Evolutionary conservation across 2,888 invertebrate genomes (phyloP).

Genomic region (Ceraclea dissimilis): DNA sequence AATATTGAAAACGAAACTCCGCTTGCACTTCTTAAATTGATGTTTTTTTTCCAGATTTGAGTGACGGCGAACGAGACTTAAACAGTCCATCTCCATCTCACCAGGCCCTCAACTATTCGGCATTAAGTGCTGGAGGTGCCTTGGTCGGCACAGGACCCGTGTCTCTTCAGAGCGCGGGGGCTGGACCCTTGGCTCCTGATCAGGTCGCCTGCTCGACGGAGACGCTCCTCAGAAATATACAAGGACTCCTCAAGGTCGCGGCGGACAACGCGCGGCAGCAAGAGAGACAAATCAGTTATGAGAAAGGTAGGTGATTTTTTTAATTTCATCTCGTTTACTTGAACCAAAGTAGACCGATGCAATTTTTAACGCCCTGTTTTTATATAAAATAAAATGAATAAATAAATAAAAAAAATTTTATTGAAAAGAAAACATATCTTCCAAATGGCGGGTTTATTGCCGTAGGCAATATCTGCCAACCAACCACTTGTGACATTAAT

Average conservation of each 20-base stretch:
- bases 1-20: too few species aligned
- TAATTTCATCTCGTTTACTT: background rate
- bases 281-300: conserved; percentile 91
- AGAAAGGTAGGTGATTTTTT: conserved; percentile 72
- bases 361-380: too few species aligned
- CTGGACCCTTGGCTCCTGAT: conserved; percentile 41
- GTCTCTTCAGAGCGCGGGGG: conserved; percentile 33
- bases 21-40: too few species aligned
- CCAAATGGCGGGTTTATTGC: too few species aligned
- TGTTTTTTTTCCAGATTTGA: conserved; percentile 59
- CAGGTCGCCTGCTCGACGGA: conserved; percentile 77
- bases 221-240: conserved; percentile 89
- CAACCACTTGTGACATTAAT: too few species aligned
- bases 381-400: too few species aligned
- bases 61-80: conserved; percentile 66
- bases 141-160: conserved; percentile 49
- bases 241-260: conserved; percentile 93
- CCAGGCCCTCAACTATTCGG: conserved; percentile 79
- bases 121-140: conserved; percentile 50
- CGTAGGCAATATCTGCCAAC: too few species aligned
- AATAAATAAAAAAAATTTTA: too few species aligned
- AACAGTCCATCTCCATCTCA: conserved; percentile 52
- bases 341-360: too few species aligned
- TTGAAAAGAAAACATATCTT: too few species aligned
- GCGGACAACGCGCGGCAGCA: conserved; percentile 95